Evolutionary conservation across 2,797 vertebrate species (phyloP).

Genomic region (Zalophus californianus): DNA sequence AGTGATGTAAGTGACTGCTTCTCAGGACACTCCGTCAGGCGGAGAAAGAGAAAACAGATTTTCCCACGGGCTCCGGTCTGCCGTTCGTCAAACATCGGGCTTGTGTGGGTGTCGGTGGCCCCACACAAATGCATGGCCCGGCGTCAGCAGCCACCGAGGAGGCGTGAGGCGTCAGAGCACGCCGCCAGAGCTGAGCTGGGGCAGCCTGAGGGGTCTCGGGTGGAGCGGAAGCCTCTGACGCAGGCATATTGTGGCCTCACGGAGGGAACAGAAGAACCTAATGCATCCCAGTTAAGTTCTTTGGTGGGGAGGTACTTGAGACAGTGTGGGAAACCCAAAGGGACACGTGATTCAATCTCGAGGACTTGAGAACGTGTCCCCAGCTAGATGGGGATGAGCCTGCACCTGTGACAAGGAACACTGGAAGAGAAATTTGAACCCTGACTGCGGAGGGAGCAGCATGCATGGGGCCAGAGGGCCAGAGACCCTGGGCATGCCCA

Average conservation of each 20-base stretch:
- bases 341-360: background rate
- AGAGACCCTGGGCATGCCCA: rapidly evolving
- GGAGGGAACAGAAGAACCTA: no score
- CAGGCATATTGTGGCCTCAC: rapidly evolving
- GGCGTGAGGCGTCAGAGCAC: rapidly evolving
- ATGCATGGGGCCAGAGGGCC: rapidly evolving
- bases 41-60: background rate
- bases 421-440: background rate
- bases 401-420: background rate
- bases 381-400: background rate
- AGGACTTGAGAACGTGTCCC: background rate
- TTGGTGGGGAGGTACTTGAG: rapidly evolving
- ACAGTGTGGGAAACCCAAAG: background rate
- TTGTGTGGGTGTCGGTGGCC: background rate
- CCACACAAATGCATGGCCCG: rapidly evolving
- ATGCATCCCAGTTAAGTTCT: rapidly evolving
- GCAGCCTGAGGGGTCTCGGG: background rate
- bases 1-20: background rate
- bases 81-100: rapidly evolving
- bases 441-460: rapidly evolving
- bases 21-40: background rate
- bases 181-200: no score
- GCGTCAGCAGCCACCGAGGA: rapidly evolving
- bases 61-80: background rate
- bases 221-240: background rate